phyloP scores from a whole-genome alignment of 2,113 vertebrate genomes.

The Glaucidium brasilianum region DNA sequence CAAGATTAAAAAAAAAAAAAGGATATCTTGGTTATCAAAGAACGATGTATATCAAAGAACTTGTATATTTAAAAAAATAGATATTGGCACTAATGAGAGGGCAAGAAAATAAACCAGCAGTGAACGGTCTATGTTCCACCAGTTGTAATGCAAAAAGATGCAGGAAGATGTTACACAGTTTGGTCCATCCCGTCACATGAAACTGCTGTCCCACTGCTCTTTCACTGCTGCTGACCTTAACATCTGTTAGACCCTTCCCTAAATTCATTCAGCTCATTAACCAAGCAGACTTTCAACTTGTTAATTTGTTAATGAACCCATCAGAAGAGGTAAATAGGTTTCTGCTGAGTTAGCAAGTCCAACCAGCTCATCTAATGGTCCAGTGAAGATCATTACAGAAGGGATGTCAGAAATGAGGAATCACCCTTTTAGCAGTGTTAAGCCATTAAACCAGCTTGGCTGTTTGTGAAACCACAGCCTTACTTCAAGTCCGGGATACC shows the following conservation, averaged over 20 bases:
- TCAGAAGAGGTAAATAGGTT: not conserved
- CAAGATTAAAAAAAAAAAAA: not conserved
- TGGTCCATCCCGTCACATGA: not conserved
- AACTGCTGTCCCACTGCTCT: not conserved
- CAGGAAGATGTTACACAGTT: not conserved
- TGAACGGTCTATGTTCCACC: not conserved
- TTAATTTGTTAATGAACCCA: not conserved
- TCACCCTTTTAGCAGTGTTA: not conserved
- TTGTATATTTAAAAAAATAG: not conserved
- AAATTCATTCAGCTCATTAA: not conserved
- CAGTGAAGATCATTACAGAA: not conserved
- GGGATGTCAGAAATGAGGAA: not conserved
- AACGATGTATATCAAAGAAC: not conserved
- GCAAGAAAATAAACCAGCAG: not conserved
- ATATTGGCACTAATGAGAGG: not conserved
- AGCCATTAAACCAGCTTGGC: not conserved
- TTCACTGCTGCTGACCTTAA: not conserved
- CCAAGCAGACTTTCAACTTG: not conserved
- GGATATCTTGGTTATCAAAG: not conserved
- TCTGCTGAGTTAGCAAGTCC: not conserved
- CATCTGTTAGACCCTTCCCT: not conserved
- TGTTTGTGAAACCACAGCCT: not conserved
- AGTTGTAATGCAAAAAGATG: not conserved
- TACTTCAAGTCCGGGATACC: not conserved
- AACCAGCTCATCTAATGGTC: not conserved